A percentile compares a stretch with the other conserved stretches of the same genome.
Conservation (phyloP, 92 coral and sea anemone genomes). For the Micromussa lordhowensis region DNA sequence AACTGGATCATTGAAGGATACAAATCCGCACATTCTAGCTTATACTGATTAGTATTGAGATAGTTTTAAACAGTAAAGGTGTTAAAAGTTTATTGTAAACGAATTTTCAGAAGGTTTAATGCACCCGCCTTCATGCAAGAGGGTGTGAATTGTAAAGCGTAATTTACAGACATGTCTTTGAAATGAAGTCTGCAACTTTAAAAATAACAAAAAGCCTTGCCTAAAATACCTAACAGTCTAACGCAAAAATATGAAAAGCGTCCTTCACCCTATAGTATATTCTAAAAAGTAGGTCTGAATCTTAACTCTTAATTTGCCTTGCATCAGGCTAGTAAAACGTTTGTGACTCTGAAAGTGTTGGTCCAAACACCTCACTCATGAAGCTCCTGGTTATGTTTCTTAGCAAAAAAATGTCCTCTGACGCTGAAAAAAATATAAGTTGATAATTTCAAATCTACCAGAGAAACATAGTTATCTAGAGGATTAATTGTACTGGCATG, state of each 20-base stretch:
- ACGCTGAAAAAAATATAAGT: background rate
- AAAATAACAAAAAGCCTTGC: background rate
- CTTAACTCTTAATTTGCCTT: background rate
- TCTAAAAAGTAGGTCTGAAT: background rate
- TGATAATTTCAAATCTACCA: background rate
- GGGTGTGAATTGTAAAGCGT: background rate
- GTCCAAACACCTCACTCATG: background rate
- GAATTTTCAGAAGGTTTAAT: background rate
- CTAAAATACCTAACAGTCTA: background rate
- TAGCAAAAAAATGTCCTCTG: background rate
- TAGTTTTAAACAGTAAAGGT: background rate
- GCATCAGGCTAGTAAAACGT: background rate
- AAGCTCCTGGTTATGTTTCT: background rate
- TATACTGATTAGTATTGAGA: background rate
- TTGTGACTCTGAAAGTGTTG: background rate
- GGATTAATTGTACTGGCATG: background rate
- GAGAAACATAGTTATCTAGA: background rate
- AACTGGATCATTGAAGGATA: background rate
- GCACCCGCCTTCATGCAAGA: background rate
- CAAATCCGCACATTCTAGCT: background rate
- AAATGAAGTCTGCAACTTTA: background rate
- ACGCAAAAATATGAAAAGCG: background rate
- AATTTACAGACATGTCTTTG: background rate
- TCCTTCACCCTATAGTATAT: background rate
- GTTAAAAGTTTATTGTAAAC: background rate